These are phyloP conservation scores for Pseudochaenichthys georgianus DNA, from an alignment of 2,797 vertebrate species.

Conservation along the genomic window DNA sequence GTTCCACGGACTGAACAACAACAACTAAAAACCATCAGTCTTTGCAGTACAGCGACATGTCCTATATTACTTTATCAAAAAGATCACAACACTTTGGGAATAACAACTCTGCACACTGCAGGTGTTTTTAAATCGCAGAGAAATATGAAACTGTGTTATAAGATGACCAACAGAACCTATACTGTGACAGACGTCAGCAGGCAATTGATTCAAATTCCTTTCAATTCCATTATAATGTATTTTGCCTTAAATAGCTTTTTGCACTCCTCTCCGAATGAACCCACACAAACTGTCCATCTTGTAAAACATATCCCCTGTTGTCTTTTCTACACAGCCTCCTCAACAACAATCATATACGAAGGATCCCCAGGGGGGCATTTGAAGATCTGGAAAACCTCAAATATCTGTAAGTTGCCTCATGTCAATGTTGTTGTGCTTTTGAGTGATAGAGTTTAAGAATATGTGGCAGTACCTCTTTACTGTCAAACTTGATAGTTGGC, in stretches of 20 bases:
- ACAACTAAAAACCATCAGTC: slow-evolving; percentile 22
- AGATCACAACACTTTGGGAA: background rate
- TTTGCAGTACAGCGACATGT: slow-evolving; percentile 23
- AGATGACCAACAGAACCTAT: background rate
- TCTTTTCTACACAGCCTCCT: slow-evolving; percentile 88
- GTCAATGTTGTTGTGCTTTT: slow-evolving; percentile 14
- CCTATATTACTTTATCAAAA: slow-evolving; percentile 7
- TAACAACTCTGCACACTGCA: background rate
- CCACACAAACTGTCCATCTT: background rate
- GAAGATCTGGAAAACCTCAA: slow-evolving; percentile 98
- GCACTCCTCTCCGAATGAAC: background rate
- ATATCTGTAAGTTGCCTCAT: slow-evolving; percentile 93
- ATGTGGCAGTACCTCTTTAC: slow-evolving; percentile 6
- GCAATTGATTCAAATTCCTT: slow-evolving; percentile 6
- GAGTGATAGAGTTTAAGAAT: slow-evolving; percentile 9
- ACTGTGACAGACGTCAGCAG: background rate
- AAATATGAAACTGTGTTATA: background rate
- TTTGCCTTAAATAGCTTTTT: background rate
- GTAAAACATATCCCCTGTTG: slow-evolving; percentile 29
- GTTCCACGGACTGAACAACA: slow-evolving; percentile 40
- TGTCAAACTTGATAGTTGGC: background rate
- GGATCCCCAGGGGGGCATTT: slow-evolving; percentile 92
- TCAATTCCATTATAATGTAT: background rate
- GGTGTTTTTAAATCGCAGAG: background rate
- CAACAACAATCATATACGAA: slow-evolving; percentile 98